Evolutionary conservation across 1,140 invertebrate genomes (phyloP), one percentile per base, ranked within the genome.

Genomic region (Brachionus rubens): DNA sequence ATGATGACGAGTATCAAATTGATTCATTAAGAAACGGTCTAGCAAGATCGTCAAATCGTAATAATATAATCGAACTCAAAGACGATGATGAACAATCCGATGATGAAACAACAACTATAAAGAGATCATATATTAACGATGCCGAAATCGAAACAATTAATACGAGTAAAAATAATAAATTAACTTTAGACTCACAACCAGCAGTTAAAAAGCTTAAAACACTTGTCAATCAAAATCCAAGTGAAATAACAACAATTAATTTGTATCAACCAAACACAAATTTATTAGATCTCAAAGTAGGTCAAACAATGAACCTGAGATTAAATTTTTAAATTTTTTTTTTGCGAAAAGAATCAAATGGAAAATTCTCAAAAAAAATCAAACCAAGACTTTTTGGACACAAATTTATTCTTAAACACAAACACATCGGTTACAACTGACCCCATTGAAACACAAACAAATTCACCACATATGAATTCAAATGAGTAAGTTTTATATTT

Each of bases 401-500:
- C 68, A 1, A 72, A 72, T 72, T 41, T 72, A 21, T 72, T 72
- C 16, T 50, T 72, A 24, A 72, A 72, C 46, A 65, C 59, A 46
- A 41, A 33, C n/a, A 36, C 16, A 4, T 59, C 54, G 6, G 7
- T 16, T 59, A 36, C 21, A 12, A 33, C 30, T n/a, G 3, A 10
- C 54, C n/a, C n/a, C 40, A 6, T n/a, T 19, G 43, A 43, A 10
- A 59, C 59, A 14, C 19, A 21, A 28, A 19, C 59, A 14, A 65
- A 43, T 41, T 43, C 59, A 26, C 36, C 36, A 24, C 36, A 43
- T 33, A 9, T 65, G 1, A 46, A 46, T 46, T 7, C 43, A 46
- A 46, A 46, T 7, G 3, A 46, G 9, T 36, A 36, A 36, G 9
- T 5, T 36, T 36, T 36, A n/a, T n/a, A n/a, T n/a, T n/a, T n/a